Percentiles rank a stretch among this genome's conserved stretches.
Evolutionary conservation across 2,797 vertebrate species (phyloP).

Genomic region (Mus minutoides): DNA sequence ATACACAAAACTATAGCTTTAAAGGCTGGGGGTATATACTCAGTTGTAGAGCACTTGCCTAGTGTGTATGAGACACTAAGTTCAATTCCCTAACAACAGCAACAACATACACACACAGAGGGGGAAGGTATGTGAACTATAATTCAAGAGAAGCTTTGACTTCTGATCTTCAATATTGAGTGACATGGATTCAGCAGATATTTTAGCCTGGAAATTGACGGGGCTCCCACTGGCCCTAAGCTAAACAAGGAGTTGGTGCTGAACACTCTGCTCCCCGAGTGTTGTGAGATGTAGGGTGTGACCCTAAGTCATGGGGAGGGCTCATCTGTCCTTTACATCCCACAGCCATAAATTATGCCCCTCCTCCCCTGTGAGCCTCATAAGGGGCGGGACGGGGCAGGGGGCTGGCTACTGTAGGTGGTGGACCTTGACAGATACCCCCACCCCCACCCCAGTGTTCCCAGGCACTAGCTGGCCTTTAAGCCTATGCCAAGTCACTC

Average conservation of each 20-base stretch:
- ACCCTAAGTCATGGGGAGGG: neutral
- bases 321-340: neutral
- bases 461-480: neutral
- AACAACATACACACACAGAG: neutral
- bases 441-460: neutral
- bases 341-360: neutral
- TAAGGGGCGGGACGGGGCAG: neutral
- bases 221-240: neutral
- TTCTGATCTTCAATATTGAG: conserved; percentile 37
- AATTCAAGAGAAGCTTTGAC: neutral
- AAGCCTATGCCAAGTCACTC: neutral
- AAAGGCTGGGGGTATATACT: neutral
- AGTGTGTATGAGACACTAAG: neutral
- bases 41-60: neutral
- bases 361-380: neutral
- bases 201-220: conserved; percentile 11
- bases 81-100: neutral
- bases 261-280: neutral
- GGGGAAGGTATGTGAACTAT: neutral
- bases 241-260: neutral
- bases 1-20: conserved; percentile 22
- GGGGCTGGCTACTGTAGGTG: neutral
- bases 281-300: neutral
- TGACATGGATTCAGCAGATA: conserved; percentile 52
- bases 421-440: neutral